phyloP scores from a whole-genome alignment of 1,140 invertebrate genomes.

The Monomorium pharaonis region DNA sequence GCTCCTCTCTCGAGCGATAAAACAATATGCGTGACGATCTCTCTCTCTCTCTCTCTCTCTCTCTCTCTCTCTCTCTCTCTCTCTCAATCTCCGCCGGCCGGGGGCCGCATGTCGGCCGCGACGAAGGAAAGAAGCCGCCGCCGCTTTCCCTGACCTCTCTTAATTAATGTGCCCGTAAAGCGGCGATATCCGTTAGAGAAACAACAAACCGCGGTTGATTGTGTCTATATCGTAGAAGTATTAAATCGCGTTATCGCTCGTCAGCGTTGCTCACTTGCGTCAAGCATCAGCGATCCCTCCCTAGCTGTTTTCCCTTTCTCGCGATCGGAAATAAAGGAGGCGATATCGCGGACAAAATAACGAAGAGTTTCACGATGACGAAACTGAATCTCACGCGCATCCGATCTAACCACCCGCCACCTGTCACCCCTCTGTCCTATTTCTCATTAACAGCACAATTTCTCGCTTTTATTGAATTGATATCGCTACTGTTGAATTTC shows the following conservation, averaged over 20 bases:
- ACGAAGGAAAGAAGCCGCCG: background rate
- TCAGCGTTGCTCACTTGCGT: conserved; percentile 62
- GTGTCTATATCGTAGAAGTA: conserved; percentile 50
- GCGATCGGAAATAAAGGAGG: conserved; percentile 59
- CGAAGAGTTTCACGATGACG: background rate
- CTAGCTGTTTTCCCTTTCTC: conserved; percentile 58
- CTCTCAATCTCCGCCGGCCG: background rate
- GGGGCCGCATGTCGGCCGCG: too few species aligned
- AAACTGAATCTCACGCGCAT: conserved; percentile 71
- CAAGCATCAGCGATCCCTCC: conserved; percentile 47
- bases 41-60: too few species aligned
- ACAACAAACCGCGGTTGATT: conserved; percentile 44
- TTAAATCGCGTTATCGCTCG: conserved; percentile 59
- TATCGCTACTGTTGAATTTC: background rate
- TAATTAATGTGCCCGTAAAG: conserved; percentile 50
- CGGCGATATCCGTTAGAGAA: conserved; percentile 18
- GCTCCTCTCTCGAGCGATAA: background rate
- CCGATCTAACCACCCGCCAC: too few species aligned
- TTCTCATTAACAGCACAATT: background rate
- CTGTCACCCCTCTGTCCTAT: too few species aligned
- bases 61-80: too few species aligned
- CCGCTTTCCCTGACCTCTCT: conserved; percentile 38
- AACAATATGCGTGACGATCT: conserved; percentile 10
- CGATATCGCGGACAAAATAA: conserved; percentile 45
- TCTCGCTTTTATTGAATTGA: background rate